A percentile compares a stretch with the other conserved stretches of the same genome.
Conservation (phyloP, 1,140 invertebrate genomes). For the Trypoxylus dichotomus region DNA sequence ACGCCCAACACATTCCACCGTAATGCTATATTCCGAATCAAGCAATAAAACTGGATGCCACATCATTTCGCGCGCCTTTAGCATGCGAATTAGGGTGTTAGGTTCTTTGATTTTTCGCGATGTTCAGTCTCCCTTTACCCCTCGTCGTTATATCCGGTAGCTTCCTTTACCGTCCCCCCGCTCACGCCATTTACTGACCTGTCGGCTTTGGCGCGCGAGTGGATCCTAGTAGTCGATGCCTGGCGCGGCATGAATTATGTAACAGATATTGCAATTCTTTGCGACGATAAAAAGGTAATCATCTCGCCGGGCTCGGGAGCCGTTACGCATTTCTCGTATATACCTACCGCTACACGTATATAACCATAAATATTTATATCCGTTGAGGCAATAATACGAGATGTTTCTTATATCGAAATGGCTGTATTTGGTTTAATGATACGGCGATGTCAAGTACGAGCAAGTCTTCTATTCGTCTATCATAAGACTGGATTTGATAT, state of each 20-base stretch:
- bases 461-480: neutral
- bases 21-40: conserved; percentile 51
- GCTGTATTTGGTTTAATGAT: conserved; percentile 10
- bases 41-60: conserved; percentile 52
- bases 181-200: conserved; percentile 19
- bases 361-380: conserved; percentile 17
- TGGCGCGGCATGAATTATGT: conserved; percentile 27
- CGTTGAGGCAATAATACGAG: neutral
- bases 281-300: conserved; percentile 21
- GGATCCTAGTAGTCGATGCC: neutral
- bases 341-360: neutral
- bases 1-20: conserved; percentile 47
- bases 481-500: neutral
- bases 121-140: neutral
- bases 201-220: neutral
- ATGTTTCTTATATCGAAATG: conserved; percentile 11
- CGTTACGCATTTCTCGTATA: conserved; percentile 17
- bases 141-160: neutral
- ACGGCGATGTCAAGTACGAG: neutral
- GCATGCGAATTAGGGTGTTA: conserved; percentile 50
- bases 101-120: conserved; percentile 46
- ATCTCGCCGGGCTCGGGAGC: neutral
- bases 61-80: conserved; percentile 48
- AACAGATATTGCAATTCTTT: conserved; percentile 24
- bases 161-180: neutral